Conservation (phyloP, 2,888 invertebrate genomes). For the Polyommatus icarus region DNA sequence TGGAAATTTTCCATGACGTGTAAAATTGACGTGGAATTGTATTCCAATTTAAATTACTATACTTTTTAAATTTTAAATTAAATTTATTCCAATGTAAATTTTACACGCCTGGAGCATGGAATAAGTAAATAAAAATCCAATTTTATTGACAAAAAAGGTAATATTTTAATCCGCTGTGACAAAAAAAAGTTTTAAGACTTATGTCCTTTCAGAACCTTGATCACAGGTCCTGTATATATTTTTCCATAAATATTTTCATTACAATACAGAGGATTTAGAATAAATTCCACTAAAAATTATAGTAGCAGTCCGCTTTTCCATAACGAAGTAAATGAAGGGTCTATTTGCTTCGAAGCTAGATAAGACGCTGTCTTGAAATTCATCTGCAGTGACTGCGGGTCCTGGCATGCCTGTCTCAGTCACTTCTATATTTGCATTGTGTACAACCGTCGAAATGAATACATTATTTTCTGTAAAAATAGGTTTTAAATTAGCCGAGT, state of each 20-base stretch:
- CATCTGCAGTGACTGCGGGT: conserved; percentile 78
- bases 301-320: conserved; percentile 82
- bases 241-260: background rate
- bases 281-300: conserved; percentile 84
- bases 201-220: background rate
- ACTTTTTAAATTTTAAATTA: too few relatives aligned
- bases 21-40: too few relatives aligned
- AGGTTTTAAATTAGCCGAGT: conserved; percentile 77
- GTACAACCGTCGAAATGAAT: conserved; percentile 83
- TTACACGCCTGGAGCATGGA: too few relatives aligned
- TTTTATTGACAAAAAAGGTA: too few relatives aligned
- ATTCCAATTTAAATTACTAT: too few relatives aligned
- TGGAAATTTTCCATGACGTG: too few relatives aligned
- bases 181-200: background rate
- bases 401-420: conserved; percentile 88
- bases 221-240: background rate
- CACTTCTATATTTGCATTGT: conserved; percentile 87
- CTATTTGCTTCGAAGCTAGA: conserved; percentile 83
- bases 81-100: too few relatives aligned
- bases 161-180: too few relatives aligned
- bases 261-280: conserved; percentile 65
- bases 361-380: conserved; percentile 75
- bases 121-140: too few relatives aligned
- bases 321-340: conserved; percentile 84
- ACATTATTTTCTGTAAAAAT: conserved; percentile 75